Base-by-base conservation (phyloP, 2,797 vertebrate species). In the Propithecus deckenii region DNA sequence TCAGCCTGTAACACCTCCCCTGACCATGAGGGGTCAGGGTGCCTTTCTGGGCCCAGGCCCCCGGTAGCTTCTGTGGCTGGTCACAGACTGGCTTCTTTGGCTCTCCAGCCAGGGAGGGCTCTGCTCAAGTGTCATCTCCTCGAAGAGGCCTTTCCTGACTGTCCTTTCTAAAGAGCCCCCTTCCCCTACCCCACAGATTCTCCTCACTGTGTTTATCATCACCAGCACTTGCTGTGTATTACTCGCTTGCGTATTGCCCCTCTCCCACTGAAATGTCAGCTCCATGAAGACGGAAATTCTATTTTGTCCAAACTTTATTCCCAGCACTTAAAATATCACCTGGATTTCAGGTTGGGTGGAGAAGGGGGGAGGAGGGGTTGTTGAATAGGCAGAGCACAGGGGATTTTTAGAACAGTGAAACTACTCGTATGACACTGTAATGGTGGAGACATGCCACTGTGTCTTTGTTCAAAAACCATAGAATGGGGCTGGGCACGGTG, bases 281-380 rank as follows among this genome's bases (percentile, higher is more conserved):
- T 57, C 41, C 75, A 32, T 7, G 25, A 55, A 65, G 38, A 80
- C 25, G 38, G 74, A 25, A 35, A 65, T 18, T 38, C 71, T 23
- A 23, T 46, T 41, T 80, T 38, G 30, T 67, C 55, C 50, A 22
- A n/a, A 11, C 52, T 63, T 14, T 52, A 20, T 65, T 9, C 11
- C 20, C 25, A 65, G 65, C 32, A 28, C 38, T 57, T 25, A 69
- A 89, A 69, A 41, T 13, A 20, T 17, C 48, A 23, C 59, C 25
- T 20, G 38, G 11, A 35, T 9, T 23, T n/a, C 3, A 6, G 63
- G 48, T 20, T 30, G 46, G 2, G 30, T 52, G 35, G 61, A 28
- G 28, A 38, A 50, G n/a, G 8, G 13, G 25, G 35, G 14, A 3
- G 7, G 35, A 15, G n/a, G 12, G 2, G 22, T 1, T 57, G 1